Evolutionary conservation across 2,113 vertebrate species (phyloP), one percentile per base, ranked within the genome.

Genomic region (Embiotoca jacksoni): DNA sequence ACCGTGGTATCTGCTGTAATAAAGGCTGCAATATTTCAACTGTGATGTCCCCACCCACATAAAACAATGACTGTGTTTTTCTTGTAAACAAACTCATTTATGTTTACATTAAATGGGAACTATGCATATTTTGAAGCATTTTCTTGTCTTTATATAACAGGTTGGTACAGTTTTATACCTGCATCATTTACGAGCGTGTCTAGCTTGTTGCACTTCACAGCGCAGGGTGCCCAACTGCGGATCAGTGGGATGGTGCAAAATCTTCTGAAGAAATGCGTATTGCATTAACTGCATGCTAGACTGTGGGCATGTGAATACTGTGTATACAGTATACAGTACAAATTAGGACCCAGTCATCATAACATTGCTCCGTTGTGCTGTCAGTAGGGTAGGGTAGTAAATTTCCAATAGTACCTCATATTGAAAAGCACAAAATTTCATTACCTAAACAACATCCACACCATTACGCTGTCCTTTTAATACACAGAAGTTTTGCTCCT

Each of bases 21-120:
- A 66, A 80, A 78, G 44, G 32, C 30, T 57, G 36, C 36, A 56
- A 8, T 74, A 52, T 75, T 83, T 83, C 30, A 49, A 62, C 59
- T 23, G 16, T 50, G 16, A 68, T 57, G 52, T 75, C 39, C 39
- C 23, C 52, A 58, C 50, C 39, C 4, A 39, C 35, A 59, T 37
- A 60, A 73, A 23, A 23, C 23, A 23, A 23, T 23, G 23, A 23
- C 23, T 23, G 23, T 23, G 23, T 47, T 55, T 10, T 52, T 8
- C 57, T 54, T 23, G 23, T 23, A 23, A 23, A 23, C 23, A 23
- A 23, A 23, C 23, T 23, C 23, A 23, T 23, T 23, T 23, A 23
- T 23, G 23, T 23, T 23, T 23, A 23, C 23, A 23, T 23, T 23
- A 23, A 23, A 23, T 23, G 23, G 23, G 23, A 23, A 23, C 23